Evolutionary conservation across 2,888 invertebrate species (phyloP).

Genomic region (Epistrophe eligans): DNA sequence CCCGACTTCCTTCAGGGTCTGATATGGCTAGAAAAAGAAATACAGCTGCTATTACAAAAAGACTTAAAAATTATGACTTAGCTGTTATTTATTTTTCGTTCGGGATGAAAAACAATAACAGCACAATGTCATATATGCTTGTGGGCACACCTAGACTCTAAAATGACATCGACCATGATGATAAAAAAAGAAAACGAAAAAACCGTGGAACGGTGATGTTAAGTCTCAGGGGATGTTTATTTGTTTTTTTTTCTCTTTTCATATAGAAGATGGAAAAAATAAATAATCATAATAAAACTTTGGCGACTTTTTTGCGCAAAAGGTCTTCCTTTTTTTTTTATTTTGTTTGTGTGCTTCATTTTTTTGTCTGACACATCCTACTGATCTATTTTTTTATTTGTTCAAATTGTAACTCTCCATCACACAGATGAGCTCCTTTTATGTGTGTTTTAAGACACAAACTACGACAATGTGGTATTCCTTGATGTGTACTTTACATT

Average conservation of each 20-base stretch:
- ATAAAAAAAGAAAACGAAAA: constrained; percentile 18
- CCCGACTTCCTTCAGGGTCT: constrained; percentile 24
- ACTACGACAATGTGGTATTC: constrained; percentile 25
- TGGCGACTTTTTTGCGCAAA: constrained; percentile 13
- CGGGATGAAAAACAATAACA: constrained; percentile 33
- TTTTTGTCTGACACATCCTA: constrained; percentile 23
- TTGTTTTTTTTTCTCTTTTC: constrained; percentile 12
- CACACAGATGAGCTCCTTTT: constrained; percentile 44
- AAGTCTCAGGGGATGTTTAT: constrained; percentile 55
- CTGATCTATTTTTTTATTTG: constrained; percentile 70
- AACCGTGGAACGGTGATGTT: constrained; percentile 32
- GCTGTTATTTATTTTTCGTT: constrained; percentile 33
- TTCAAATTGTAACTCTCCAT: constrained; percentile 37
- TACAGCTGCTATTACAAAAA: constrained; percentile 30
- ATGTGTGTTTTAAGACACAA: constrained; percentile 41
- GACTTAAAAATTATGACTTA: constrained; percentile 58
- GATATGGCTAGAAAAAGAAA: constrained; percentile 28
- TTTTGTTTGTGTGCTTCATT: neutral
- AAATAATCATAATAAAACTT: constrained; percentile 23
- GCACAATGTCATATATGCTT: constrained; percentile 35
- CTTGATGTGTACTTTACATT: constrained; percentile 25
- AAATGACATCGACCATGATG: constrained; percentile 49
- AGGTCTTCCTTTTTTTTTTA: constrained; percentile 12
- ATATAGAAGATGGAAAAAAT: constrained; percentile 1
- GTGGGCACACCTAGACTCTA: constrained; percentile 35